These are phyloP conservation scores for Drosophila tropicalis DNA, from an alignment of 1,140 invertebrate species.

Conservation along the genomic window DNA sequence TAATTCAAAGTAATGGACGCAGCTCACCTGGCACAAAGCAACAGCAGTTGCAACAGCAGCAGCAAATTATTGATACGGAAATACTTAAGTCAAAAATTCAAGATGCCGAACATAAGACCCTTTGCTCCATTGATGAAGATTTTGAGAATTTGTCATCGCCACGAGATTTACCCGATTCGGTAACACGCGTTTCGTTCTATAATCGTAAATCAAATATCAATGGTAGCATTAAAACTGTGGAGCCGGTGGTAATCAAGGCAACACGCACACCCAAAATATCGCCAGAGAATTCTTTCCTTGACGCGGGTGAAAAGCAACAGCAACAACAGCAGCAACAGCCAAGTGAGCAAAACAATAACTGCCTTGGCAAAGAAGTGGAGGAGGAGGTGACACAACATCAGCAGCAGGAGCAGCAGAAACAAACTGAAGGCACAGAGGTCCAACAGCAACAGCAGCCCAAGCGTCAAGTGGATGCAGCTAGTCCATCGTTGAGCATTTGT, in stretches of 20 bases:
- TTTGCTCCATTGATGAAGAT: slow-evolving; percentile 79
- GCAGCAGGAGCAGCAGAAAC: neutral
- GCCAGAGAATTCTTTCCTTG: slow-evolving; percentile 81
- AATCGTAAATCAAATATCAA: slow-evolving; percentile 60
- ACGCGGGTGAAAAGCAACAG: slow-evolving; percentile 45
- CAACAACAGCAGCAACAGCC: slow-evolving; percentile 1
- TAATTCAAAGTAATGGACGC: slow-evolving; percentile 73
- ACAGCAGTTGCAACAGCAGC: slow-evolving; percentile 57
- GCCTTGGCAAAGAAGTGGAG: slow-evolving; percentile 37
- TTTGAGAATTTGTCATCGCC: slow-evolving; percentile 78
- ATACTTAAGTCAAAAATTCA: slow-evolving; percentile 79
- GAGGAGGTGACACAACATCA: slow-evolving; percentile 12
- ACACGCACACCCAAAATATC: slow-evolving; percentile 81
- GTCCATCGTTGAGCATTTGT: slow-evolving; percentile 80
- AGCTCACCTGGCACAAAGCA: slow-evolving; percentile 50
- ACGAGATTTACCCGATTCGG: slow-evolving; percentile 73
- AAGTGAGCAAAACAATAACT: slow-evolving; percentile 77
- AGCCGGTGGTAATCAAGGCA: slow-evolving; percentile 78
- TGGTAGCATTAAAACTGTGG: slow-evolving; percentile 37
- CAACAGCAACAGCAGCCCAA: slow-evolving; percentile 55
- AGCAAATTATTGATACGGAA: slow-evolving; percentile 67
- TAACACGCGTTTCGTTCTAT: slow-evolving; percentile 63
- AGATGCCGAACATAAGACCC: slow-evolving; percentile 74
- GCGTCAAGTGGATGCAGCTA: slow-evolving; percentile 75
- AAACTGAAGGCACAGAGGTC: slow-evolving; percentile 24